Percentiles rank a stretch among this genome's conserved stretches.
These are phyloP conservation scores for Myzus persicae DNA, from an alignment of 1,140 invertebrate species.

Conservation along the genomic window DNA sequence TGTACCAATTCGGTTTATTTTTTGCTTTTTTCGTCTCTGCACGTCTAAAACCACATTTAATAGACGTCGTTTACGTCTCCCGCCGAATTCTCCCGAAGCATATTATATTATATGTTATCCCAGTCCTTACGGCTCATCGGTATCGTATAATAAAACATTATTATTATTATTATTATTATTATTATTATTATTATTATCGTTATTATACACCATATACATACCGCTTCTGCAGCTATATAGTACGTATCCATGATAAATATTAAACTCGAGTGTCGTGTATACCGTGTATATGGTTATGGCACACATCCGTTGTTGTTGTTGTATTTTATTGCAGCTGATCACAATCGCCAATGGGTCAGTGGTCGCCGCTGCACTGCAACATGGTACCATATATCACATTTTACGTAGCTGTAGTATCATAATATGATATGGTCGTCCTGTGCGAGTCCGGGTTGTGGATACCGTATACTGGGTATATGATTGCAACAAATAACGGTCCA, in stretches of 20 bases:
- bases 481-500: neutral
- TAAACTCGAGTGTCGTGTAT: neutral
- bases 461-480: neutral
- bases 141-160: too few relatives aligned
- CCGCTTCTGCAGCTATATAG: neutral
- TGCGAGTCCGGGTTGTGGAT: neutral
- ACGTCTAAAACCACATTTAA: too few relatives aligned
- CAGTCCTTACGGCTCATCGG: neutral
- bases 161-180: neutral
- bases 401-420: neutral
- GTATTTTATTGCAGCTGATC: neutral
- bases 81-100: neutral
- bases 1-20: too few relatives aligned
- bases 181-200: too few relatives aligned
- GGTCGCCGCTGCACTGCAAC: neutral
- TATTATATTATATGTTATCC: neutral
- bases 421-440: neutral
- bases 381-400: neutral
- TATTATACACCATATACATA: too few relatives aligned
- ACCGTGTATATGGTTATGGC: neutral
- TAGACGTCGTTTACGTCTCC: too few relatives aligned
- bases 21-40: too few relatives aligned
- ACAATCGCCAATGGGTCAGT: constrained; percentile 3
- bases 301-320: neutral
- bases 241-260: neutral